Percentiles rank a stretch among this genome's conserved stretches.
These are phyloP conservation scores for Selene dorsalis DNA, from an alignment of 2,797 vertebrate genomes.

Conservation along the genomic window DNA sequence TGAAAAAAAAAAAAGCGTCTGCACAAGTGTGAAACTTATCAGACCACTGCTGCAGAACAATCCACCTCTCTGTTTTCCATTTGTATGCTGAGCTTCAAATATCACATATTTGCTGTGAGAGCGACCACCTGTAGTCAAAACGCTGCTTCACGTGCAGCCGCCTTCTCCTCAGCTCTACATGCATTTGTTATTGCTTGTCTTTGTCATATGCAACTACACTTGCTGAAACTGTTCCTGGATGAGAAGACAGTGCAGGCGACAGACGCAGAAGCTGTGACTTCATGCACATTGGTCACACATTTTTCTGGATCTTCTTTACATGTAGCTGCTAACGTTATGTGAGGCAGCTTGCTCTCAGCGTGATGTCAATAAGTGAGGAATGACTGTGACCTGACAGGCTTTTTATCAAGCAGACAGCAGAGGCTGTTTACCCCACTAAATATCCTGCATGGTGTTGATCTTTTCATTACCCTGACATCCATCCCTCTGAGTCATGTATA, in stretches of 20 bases:
- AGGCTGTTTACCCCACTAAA: slow-evolving; percentile 20
- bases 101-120: neutral
- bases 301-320: neutral
- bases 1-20: neutral
- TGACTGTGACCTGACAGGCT: slow-evolving; percentile 19
- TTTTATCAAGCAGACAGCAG: slow-evolving; percentile 36
- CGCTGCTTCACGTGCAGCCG: neutral
- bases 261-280: neutral
- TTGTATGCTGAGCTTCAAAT: neutral
- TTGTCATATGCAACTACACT: neutral
- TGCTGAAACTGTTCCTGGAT: too few relatives aligned
- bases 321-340: neutral
- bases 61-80: neutral
- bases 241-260: too few relatives aligned
- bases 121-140: neutral
- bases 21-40: neutral
- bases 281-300: neutral
- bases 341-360: neutral
- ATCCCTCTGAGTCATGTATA: slow-evolving; percentile 47
- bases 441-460: slow-evolving; percentile 30
- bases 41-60: neutral
- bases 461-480: slow-evolving; percentile 53
- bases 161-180: neutral
- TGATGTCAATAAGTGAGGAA: slow-evolving; percentile 9
- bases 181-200: neutral